Conservation (phyloP, 2,888 invertebrate species). For the Leptothorax acervorum region DNA sequence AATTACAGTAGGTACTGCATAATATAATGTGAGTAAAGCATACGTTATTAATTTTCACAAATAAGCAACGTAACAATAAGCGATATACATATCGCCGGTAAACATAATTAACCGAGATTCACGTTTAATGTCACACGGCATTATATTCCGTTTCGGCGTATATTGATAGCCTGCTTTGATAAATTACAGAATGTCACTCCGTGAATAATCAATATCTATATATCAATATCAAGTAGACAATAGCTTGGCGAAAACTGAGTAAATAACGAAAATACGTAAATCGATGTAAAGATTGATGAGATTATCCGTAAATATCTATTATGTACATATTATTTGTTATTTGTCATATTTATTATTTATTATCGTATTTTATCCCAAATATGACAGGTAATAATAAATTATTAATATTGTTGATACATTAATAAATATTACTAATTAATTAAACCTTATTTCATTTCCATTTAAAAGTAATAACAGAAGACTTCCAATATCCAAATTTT, state of each 20-base stretch:
- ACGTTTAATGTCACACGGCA: slow-evolving; percentile 28
- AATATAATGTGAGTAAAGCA: background rate
- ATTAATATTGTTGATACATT: background rate
- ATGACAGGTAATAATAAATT: background rate
- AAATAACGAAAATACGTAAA: slow-evolving; percentile 22
- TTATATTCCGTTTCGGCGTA: slow-evolving; percentile 11
- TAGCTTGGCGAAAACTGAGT: slow-evolving; percentile 15
- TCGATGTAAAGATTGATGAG: slow-evolving; percentile 15
- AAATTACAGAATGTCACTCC: slow-evolving; percentile 25
- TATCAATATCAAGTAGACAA: slow-evolving; percentile 5
- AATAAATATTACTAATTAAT: background rate
- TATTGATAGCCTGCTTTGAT: slow-evolving; percentile 33
- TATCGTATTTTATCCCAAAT: slow-evolving; percentile 10
- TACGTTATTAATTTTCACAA: slow-evolving; percentile 25
- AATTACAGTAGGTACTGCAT: background rate
- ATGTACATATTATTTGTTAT: slow-evolving; percentile 1
- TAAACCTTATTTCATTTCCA: background rate
- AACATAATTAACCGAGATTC: slow-evolving; percentile 47
- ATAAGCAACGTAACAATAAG: slow-evolving; percentile 25
- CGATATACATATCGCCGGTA: slow-evolving; percentile 27
- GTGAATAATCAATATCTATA: slow-evolving; percentile 9
- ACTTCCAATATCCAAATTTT: background rate
- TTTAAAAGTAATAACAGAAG: background rate
- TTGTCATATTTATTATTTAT: slow-evolving; percentile 26
- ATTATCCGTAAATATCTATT: background rate